Evolutionary conservation across 2,888 invertebrate species (phyloP).

Genomic region (Philereme vetulata): DNA sequence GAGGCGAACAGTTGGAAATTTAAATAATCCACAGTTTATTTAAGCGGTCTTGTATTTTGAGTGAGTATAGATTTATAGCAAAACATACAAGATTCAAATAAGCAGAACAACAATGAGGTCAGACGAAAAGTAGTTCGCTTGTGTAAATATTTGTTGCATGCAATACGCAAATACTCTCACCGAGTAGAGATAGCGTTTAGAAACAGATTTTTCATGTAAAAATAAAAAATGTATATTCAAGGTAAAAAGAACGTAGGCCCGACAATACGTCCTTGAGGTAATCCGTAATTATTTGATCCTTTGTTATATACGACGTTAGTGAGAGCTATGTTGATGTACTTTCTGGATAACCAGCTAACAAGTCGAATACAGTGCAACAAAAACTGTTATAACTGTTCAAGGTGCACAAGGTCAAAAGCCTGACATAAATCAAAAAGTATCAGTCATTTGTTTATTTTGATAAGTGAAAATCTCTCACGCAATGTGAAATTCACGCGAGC

Average conservation of each 20-base stretch:
- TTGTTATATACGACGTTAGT: too few relatives aligned
- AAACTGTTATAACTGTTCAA: background rate
- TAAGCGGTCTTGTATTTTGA: slow-evolving; percentile 4
- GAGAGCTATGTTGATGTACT: background rate
- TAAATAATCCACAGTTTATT: slow-evolving; percentile 5
- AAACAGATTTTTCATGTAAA: background rate
- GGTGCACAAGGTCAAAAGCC: slow-evolving; percentile 20
- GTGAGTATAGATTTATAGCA: slow-evolving; percentile 26
- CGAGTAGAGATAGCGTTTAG: slow-evolving; percentile 7
- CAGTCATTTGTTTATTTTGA: slow-evolving; percentile 5
- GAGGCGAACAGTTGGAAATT: slow-evolving; percentile 1
- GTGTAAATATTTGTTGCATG: slow-evolving; percentile 30
- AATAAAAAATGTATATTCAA: background rate
- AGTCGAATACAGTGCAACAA: background rate
- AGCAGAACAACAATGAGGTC: slow-evolving; percentile 22
- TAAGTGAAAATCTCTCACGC: slow-evolving; percentile 19
- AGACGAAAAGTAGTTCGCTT: slow-evolving; percentile 20
- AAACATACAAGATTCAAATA: slow-evolving; percentile 17
- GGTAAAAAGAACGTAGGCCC: slow-evolving; percentile 3
- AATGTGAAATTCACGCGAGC: slow-evolving; percentile 16
- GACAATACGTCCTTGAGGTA: slow-evolving; percentile 1
- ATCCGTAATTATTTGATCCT: background rate
- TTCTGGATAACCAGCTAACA: background rate
- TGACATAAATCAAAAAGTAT: slow-evolving; percentile 7
- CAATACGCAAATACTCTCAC: slow-evolving; percentile 6